phyloP scores from a whole-genome alignment of 2,113 vertebrate species.

The Amia ocellicauda region DNA sequence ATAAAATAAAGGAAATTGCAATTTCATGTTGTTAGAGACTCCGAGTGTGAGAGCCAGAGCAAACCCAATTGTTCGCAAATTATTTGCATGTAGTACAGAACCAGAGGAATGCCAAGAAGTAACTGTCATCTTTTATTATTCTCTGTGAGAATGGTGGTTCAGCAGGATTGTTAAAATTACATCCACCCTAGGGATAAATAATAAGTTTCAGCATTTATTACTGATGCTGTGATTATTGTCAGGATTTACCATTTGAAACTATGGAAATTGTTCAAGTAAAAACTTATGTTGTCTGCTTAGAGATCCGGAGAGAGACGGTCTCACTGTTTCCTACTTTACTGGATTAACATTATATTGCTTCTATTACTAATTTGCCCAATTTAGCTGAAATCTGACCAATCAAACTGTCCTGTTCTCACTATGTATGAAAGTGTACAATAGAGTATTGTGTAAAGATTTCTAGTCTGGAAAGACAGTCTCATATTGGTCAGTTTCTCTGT shows the following conservation, averaged over 20 bases:
- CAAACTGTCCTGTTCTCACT: too few species aligned
- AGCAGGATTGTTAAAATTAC: slow-evolving; percentile 27
- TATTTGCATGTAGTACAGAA: slow-evolving; percentile 46
- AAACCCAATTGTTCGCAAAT: slow-evolving; percentile 52
- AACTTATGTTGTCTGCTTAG: slow-evolving; percentile 9
- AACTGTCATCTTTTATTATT: slow-evolving; percentile 44
- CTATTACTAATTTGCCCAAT: too few species aligned
- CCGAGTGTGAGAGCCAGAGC: slow-evolving; percentile 30
- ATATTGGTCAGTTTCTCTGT: too few species aligned
- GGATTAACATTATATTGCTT: too few species aligned
- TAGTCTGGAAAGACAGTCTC: too few species aligned
- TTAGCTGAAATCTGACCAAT: too few species aligned
- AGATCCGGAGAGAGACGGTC: too few species aligned
- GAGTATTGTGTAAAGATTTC: too few species aligned
- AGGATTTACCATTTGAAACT: slow-evolving; percentile 17
- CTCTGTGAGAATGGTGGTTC: slow-evolving; percentile 28
- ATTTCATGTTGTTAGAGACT: slow-evolving; percentile 40
- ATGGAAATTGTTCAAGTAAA: slow-evolving; percentile 23
- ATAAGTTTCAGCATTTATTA: slow-evolving; percentile 34
- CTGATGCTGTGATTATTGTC: slow-evolving; percentile 31
- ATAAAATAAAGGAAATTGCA: slow-evolving; percentile 42
- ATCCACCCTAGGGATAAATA: slow-evolving; percentile 19
- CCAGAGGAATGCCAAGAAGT: slow-evolving; percentile 34
- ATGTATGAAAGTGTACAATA: too few species aligned
- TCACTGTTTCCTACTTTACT: too few species aligned